phyloP scores from a whole-genome alignment of 2,113 vertebrate genomes.

The Pollachius pollachius region DNA sequence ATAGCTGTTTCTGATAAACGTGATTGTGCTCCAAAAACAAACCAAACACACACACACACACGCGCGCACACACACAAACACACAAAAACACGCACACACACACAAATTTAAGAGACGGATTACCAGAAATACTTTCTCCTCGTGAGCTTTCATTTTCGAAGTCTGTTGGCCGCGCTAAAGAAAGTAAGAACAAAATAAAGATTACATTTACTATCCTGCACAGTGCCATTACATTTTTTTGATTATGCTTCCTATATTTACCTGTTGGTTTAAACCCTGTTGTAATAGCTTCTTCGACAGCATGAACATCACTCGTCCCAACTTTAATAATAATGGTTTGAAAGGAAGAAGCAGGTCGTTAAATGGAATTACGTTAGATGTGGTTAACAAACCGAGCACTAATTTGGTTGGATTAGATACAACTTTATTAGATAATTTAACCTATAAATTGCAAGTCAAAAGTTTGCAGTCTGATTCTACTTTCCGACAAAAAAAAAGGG shows the following conservation, averaged over 20 bases:
- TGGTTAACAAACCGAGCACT: too few relatives aligned
- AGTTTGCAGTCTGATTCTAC: too few relatives aligned
- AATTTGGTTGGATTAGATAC: too few relatives aligned
- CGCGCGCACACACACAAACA: too few relatives aligned
- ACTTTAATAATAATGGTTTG: not conserved
- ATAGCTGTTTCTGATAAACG: too few relatives aligned
- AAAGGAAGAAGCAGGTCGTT: not conserved
- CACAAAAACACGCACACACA: not conserved
- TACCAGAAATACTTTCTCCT: not conserved
- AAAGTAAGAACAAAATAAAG: not conserved
- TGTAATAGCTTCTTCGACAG: not conserved
- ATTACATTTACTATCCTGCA: not conserved
- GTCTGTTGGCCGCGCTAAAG: not conserved
- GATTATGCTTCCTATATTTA: not conserved
- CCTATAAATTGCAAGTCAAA: too few relatives aligned
- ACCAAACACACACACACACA: too few relatives aligned
- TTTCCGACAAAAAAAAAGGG: too few relatives aligned
- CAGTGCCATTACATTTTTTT: not conserved
- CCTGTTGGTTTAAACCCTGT: not conserved
- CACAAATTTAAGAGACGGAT: not conserved
- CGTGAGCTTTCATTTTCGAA: not conserved
- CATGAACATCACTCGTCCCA: not conserved
- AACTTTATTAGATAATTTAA: too few relatives aligned
- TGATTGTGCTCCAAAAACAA: too few relatives aligned
- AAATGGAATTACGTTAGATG: not conserved